phyloP scores from a whole-genome alignment of 2,888 invertebrate species.

The Pyrocoelia pectoralis region DNA sequence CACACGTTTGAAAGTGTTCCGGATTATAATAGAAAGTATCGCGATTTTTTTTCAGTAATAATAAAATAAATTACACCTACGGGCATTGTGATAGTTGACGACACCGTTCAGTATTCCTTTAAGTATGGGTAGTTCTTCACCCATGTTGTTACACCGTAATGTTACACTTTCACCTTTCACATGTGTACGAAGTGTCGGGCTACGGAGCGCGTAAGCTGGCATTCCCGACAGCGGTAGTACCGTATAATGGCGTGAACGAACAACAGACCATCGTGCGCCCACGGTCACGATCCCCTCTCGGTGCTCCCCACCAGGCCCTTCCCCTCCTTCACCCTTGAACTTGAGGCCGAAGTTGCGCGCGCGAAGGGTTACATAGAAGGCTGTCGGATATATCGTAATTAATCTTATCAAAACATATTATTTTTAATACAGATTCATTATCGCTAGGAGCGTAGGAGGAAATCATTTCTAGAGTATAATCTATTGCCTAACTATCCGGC shows the following conservation, averaged over 20 bases:
- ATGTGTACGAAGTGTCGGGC: conserved; percentile 54
- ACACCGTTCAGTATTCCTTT: conserved; percentile 91
- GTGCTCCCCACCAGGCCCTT: conserved; percentile 61
- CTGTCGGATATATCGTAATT: conserved; percentile 21
- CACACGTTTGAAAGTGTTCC: conserved; percentile 58
- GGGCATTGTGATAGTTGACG: conserved; percentile 92
- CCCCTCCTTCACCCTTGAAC: conserved; percentile 61
- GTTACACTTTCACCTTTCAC: conserved; percentile 53
- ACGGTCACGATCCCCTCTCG: conserved; percentile 65
- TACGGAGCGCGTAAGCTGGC: conserved; percentile 57
- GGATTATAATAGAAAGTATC: conserved; percentile 53
- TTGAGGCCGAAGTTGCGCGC: conserved; percentile 54
- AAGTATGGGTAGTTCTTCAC: conserved; percentile 89
- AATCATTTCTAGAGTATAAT: not conserved
- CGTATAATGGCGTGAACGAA: conserved; percentile 62
- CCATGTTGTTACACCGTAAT: conserved; percentile 67
- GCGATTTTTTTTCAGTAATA: not conserved
- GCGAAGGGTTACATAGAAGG: conserved; percentile 39
- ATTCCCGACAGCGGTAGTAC: conserved; percentile 56
- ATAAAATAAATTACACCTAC: conserved; percentile 68
- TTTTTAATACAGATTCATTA: not conserved
- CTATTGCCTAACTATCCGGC: conserved; percentile 35
- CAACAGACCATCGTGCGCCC: conserved; percentile 59
- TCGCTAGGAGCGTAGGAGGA: not conserved
- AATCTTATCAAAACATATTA: conserved; percentile 3